Base-by-base conservation (phyloP, 2,113 vertebrate genomes). In the Malurus elegans region DNA sequence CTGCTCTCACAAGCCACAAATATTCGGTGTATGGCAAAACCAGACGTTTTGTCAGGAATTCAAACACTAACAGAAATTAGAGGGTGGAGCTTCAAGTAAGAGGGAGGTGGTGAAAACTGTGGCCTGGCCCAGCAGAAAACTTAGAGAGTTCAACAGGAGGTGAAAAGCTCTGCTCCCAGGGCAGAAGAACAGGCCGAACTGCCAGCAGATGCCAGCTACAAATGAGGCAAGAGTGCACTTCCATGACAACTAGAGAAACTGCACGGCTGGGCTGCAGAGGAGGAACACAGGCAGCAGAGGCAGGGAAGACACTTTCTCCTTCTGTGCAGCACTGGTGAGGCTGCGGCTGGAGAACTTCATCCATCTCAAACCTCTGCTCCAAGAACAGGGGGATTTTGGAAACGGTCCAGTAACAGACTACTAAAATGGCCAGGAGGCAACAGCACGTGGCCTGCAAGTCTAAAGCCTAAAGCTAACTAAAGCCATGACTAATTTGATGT, bases 31-130 rank as follows among this genome's bases (percentile, higher is more conserved):
- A 70, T 36, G 19, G 40, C 10, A 76, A 94, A 91, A 5, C 8
- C 53, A 85, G 74, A 25, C 38, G 0, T 75, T 91, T 74, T 94
- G 61, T 71, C 65, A 89, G 66, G 57, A 79, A 75, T 67, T 71
- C 74, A 92, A 90, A 54, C 32, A 40, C 47, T 40, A 93, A 62
- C 23, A 85, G 65, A 94, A 92, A 79, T 44, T 64, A 79, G 48
- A 62, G 20, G 62, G 54, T 75, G 57, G 74, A 85, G 34, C 66
- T 79, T 85, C 44, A 54, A 79, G 58, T 36, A 51, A 71, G 70
- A 85, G 18, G 13, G 21, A 93, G 38, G 26, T 50, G 20, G 45
- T 5, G 3, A 83, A 91, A 83, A 48, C 0, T 51, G 50, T 19
- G 31, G 58, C 64, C 38, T 60, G 28, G 26, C 48, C 34, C 18